Percentiles rank a stretch among this genome's conserved stretches.
These are phyloP conservation scores for Drosophila atripex DNA, from an alignment of 2,888 invertebrate species.

Conservation along the genomic window DNA sequence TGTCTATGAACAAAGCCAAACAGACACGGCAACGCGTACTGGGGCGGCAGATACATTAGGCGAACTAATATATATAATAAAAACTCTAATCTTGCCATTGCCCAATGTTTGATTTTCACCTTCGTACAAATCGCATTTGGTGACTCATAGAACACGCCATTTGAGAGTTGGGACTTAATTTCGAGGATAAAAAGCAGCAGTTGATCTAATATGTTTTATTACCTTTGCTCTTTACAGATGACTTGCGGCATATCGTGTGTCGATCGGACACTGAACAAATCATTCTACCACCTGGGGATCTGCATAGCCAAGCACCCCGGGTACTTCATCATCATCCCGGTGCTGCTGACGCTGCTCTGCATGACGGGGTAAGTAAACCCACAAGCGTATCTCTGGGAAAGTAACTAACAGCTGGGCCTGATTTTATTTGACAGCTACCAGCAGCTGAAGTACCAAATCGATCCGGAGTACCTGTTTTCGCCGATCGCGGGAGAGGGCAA, in stretches of 20 bases:
- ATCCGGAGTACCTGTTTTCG: slow-evolving; percentile 96
- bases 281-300: slow-evolving; percentile 92
- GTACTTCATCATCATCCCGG: slow-evolving; percentile 94
- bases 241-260: slow-evolving; percentile 89
- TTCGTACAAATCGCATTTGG: slow-evolving; percentile 45
- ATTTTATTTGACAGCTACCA: slow-evolving; percentile 86
- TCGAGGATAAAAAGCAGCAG: neutral
- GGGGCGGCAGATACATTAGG: slow-evolving; percentile 16
- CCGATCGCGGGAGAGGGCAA: slow-evolving; percentile 94
- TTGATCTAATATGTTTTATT: slow-evolving; percentile 2
- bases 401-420: neutral
- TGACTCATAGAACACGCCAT: slow-evolving; percentile 45
- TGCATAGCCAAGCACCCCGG: slow-evolving; percentile 92
- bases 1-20: slow-evolving; percentile 67
- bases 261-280: slow-evolving; percentile 90
- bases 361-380: slow-evolving; percentile 88
- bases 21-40: slow-evolving; percentile 40
- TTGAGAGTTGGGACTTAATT: slow-evolving; percentile 12
- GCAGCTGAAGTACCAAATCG: slow-evolving; percentile 93
- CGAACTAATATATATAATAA: slow-evolving; percentile 47
- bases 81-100: slow-evolving; percentile 37
- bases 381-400: neutral
- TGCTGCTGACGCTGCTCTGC: slow-evolving; percentile 91
- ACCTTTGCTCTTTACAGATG: slow-evolving; percentile 86
- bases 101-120: slow-evolving; percentile 52